Conservation (phyloP, 92 coral and sea anemone genomes). For the Porites lobata region DNA sequence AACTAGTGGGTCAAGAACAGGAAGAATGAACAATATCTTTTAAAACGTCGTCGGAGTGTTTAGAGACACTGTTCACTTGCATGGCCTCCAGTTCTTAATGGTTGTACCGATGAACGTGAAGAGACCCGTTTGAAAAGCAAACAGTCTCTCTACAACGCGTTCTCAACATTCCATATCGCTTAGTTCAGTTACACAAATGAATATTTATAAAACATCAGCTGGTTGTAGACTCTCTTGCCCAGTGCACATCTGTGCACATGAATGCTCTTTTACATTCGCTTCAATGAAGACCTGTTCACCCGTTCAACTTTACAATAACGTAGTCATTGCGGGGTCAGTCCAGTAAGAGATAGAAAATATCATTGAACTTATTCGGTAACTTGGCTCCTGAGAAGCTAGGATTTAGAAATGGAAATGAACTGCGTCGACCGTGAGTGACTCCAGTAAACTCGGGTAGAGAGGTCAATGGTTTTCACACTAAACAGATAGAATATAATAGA, state of each 20-base stretch:
- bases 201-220: conserved; percentile 40
- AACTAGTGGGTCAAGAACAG: background rate
- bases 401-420: conserved; percentile 2
- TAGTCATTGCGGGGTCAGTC: background rate
- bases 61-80: background rate
- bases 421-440: background rate
- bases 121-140: conserved; percentile 44
- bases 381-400: background rate
- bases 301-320: background rate
- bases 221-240: conserved; percentile 14
- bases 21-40: background rate
- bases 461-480: conserved; percentile 10
- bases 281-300: conserved; percentile 31
- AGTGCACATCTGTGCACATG: conserved; percentile 35
- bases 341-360: background rate
- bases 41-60: background rate
- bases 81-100: background rate
- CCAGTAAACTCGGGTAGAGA: background rate
- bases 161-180: conserved; percentile 57
- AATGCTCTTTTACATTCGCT: conserved; percentile 44
- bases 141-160: conserved; percentile 36
- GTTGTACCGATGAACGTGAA: background rate
- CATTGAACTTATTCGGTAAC: background rate
- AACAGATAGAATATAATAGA: too few species aligned
- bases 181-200: conserved; percentile 50